Evolutionary conservation across 2,797 vertebrate species (phyloP).

Genomic region (Semaprochilodus insignis): DNA sequence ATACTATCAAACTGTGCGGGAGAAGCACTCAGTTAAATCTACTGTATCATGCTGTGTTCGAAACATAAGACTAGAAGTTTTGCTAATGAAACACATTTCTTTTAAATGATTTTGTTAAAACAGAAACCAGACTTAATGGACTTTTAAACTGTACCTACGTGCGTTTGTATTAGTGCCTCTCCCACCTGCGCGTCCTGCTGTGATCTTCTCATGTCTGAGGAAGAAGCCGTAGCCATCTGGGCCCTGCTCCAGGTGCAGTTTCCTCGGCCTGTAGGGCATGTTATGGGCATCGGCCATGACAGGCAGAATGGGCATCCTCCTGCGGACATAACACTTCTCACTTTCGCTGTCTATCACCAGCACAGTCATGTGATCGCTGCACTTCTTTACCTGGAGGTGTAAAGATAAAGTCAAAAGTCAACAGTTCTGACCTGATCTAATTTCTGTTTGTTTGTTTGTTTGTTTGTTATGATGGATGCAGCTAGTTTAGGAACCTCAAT

Average conservation of each 20-base stretch:
- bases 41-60: no score
- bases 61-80: no score
- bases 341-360: constrained; percentile 84
- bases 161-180: neutral
- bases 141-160: neutral
- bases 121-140: neutral
- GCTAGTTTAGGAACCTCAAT: no score
- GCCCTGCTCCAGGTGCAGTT: constrained; percentile 82
- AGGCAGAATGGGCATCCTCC: constrained; percentile 80
- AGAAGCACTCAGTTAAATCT: no score
- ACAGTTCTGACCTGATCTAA: neutral
- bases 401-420: neutral
- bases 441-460: no score
- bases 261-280: constrained; percentile 81
- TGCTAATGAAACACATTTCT: no score
- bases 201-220: constrained; percentile 84
- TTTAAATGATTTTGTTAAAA: neutral
- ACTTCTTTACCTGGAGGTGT: constrained; percentile 83
- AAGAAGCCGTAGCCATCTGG: constrained; percentile 87
- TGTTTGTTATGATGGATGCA: no score
- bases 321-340: constrained; percentile 78
- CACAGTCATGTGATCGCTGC: constrained; percentile 79
- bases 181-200: constrained; percentile 76
- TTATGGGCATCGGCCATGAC: constrained; percentile 79
- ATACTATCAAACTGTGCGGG: no score